Base-by-base conservation (phyloP, 2,113 vertebrate genomes). In the Anser brachyrhynchus region DNA sequence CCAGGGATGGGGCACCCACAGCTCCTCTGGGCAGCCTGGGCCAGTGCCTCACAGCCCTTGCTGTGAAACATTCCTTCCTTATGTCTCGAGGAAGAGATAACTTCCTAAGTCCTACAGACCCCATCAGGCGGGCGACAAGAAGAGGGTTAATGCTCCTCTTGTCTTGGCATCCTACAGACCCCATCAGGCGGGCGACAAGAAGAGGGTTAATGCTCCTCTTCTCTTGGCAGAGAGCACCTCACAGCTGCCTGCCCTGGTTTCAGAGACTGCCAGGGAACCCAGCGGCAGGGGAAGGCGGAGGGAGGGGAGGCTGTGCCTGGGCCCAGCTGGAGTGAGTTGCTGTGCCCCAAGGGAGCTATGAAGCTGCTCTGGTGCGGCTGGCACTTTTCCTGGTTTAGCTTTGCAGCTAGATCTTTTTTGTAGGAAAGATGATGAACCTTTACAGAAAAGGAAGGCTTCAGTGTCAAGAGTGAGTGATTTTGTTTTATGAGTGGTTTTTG, bases 181-280 rank as follows among this genome's bases (percentile, higher is more conserved):
- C 83, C 73, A 19, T 44, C 69, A 11, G 59, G 23, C 0, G 0
- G 15, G 31, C 18, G 52, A 78, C 29, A 54, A 89, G 62, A 59
- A 25, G 57, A 84, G 41, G 58, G 83, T 92, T 89, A 87, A 85
- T n/a, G 54, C 49, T 88, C 73, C 64, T 84, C 1, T 19, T 86
- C 83, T 92, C 86, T 94, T 90, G 89, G 84, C 92, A 93, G 58
- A 82, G 74, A 59, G 78, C 73, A 46, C 22, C 62, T 82, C 77
- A 54, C 86, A 94, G 96, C 93, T 96, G 93, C 81, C 77, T 87
- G 74, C 82, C 80, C 88, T 90, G 49, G 9, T 94, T 94, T 86
- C 89, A 70, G 71, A 64, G 62, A 11, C 51, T 89, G 91, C 95
- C 95, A 85, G 84, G 89, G 77, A 92, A 37, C 54, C 25, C 41